These are phyloP conservation scores for Octopus sinensis DNA, from an alignment of 1,140 invertebrate species.

Conservation along the genomic window DNA sequence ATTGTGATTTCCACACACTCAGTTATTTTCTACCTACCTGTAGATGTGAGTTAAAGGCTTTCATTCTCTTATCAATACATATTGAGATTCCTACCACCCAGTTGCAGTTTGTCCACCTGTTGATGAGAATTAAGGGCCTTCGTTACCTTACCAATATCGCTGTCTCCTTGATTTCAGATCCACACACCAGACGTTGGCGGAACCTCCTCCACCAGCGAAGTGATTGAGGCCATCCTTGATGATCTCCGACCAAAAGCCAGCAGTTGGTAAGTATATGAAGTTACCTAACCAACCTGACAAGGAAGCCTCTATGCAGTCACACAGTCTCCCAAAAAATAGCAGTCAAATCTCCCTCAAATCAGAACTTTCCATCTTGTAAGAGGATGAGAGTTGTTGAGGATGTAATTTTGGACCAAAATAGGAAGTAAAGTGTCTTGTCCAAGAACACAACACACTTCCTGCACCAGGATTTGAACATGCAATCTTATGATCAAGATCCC, in stretches of 20 bases:
- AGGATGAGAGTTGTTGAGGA: too few species aligned
- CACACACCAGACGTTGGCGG: constrained; percentile 93
- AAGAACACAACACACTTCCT: too few species aligned
- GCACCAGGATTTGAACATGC: too few species aligned
- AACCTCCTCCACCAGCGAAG: constrained; percentile 88
- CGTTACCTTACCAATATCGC: background rate
- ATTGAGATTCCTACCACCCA: background rate
- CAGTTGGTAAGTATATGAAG: constrained; percentile 33
- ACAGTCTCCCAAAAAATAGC: too few species aligned
- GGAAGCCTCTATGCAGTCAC: too few species aligned
- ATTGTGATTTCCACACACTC: background rate
- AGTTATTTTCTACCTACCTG: background rate
- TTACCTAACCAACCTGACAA: too few species aligned
- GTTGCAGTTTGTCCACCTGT: background rate
- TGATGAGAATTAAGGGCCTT: background rate
- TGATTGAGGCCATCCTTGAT: constrained; percentile 84
- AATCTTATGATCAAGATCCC: too few species aligned
- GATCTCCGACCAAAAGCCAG: constrained; percentile 48
- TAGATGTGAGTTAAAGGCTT: background rate
- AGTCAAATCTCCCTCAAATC: too few species aligned
- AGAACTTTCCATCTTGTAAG: too few species aligned
- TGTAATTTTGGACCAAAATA: too few species aligned
- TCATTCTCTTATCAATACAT: background rate
- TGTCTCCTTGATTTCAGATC: constrained; percentile 47
- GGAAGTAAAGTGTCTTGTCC: too few species aligned